These are phyloP conservation scores for Itoplectis maculator DNA, from an alignment of 2,888 invertebrate species.

Conservation along the genomic window DNA sequence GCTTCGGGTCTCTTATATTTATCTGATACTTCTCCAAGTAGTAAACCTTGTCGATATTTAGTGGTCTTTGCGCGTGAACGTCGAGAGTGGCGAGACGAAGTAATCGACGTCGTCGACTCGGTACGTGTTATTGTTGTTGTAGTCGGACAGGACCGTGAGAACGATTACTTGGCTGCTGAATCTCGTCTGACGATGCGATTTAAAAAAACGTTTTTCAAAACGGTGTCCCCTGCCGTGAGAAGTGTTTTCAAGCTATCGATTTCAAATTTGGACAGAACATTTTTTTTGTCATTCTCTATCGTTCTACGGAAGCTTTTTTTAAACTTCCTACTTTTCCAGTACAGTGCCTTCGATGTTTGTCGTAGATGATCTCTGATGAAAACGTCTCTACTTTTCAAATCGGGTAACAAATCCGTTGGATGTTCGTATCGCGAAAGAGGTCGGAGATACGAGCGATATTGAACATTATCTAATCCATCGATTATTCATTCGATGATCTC, in stretches of 20 bases:
- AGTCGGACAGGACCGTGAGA: constrained; percentile 90
- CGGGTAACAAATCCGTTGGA: constrained; percentile 59
- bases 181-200: constrained; percentile 38
- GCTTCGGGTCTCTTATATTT: constrained; percentile 87
- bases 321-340: constrained; percentile 25
- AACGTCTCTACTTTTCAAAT: constrained; percentile 63
- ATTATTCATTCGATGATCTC: constrained; percentile 70
- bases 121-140: constrained; percentile 92
- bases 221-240: constrained; percentile 11
- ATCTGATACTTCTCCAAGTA: constrained; percentile 90
- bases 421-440: constrained; percentile 65
- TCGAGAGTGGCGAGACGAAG: constrained; percentile 82
- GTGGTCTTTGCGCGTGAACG: constrained; percentile 84
- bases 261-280: constrained; percentile 1
- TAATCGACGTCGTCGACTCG: constrained; percentile 91
- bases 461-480: constrained; percentile 62
- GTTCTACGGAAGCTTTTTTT: constrained; percentile 22
- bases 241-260: constrained; percentile 11
- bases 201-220: not conserved
- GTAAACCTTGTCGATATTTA: constrained; percentile 87
- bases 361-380: constrained; percentile 5
- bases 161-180: constrained; percentile 82
- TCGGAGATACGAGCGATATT: constrained; percentile 63
- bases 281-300: constrained; percentile 23
- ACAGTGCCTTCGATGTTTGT: not conserved